phyloP scores from a whole-genome alignment of 37 sponge, comb jelly and placozoan species.

The Amphimedon queenslandica region DNA sequence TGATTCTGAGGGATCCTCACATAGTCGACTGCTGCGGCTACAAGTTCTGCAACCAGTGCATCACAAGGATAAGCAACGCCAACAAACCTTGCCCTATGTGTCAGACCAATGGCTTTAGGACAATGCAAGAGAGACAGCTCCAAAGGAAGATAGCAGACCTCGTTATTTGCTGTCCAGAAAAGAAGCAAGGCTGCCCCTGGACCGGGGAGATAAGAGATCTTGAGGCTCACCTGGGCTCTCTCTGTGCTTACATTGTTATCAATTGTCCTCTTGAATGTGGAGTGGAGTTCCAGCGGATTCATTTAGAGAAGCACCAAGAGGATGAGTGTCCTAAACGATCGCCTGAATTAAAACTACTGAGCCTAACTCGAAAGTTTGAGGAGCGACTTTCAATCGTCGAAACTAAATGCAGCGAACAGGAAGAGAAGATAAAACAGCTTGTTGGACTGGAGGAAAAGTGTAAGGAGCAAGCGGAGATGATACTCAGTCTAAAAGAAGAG shows the following conservation, averaged over 20 bases:
- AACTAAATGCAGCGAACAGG: background rate
- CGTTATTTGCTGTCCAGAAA: slow-evolving; percentile 2
- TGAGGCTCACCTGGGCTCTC: background rate
- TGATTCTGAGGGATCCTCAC: slow-evolving; percentile 4
- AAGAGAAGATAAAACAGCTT: background rate
- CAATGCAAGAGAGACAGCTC: background rate
- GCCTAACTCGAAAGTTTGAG: background rate
- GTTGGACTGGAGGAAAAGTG: too few relatives aligned
- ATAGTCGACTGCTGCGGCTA: slow-evolving; percentile 19
- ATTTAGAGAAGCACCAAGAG: background rate
- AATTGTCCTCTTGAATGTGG: background rate
- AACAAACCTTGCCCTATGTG: slow-evolving; percentile 10
- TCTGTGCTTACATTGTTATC: background rate
- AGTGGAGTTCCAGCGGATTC: background rate
- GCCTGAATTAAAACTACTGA: background rate
- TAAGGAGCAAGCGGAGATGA: background rate
- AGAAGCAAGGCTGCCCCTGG: slow-evolving; percentile 14
- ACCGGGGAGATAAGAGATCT: slow-evolving; percentile 6
- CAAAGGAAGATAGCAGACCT: slow-evolving; percentile 4
- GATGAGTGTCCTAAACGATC: background rate
- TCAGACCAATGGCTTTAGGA: background rate
- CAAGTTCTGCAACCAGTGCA: slow-evolving; percentile 15
- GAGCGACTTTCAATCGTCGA: background rate
- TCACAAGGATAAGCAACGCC: background rate
- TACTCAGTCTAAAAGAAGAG: background rate